Percentiles rank a stretch among this genome's conserved stretches.
Evolutionary conservation across 2,888 invertebrate species (phyloP).

Genomic region (Brachyopa scutellaris): DNA sequence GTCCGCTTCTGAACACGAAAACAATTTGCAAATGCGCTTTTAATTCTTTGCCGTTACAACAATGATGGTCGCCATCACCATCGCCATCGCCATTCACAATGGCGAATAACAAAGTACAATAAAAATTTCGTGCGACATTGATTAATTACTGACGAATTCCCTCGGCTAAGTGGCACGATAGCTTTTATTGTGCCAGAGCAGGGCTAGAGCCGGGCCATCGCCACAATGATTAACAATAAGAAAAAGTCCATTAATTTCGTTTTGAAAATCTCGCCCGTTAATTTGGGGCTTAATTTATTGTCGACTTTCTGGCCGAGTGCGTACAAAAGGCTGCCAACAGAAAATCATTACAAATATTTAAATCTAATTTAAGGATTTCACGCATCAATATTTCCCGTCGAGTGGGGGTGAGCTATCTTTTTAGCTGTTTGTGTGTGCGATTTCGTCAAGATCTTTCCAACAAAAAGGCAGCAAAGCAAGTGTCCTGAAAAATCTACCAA

Average conservation of each 20-base stretch:
- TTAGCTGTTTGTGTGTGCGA: neutral
- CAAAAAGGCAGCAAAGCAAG: constrained; percentile 11
- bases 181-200: constrained; percentile 22
- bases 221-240: constrained; percentile 60
- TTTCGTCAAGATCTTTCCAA: constrained; percentile 16
- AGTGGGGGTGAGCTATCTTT: neutral
- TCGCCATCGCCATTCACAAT: no score
- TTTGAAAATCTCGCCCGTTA: constrained; percentile 55
- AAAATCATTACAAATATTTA: constrained; percentile 51
- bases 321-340: constrained; percentile 42
- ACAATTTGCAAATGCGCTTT: constrained; percentile 58
- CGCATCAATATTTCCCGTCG: constrained; percentile 26
- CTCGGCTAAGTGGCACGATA: constrained; percentile 42
- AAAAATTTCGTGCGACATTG: constrained; percentile 61
- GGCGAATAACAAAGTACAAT: constrained; percentile 28
- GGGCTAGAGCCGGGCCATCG: constrained; percentile 1
- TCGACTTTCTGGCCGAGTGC: constrained; percentile 48
- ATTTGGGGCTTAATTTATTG: constrained; percentile 56
- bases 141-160: constrained; percentile 58
- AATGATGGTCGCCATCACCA: neutral
- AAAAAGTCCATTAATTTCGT: constrained; percentile 60
- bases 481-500: constrained; percentile 18
- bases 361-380: constrained; percentile 57
- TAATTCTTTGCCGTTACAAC: constrained; percentile 35
- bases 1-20: no score